Percentiles rank a stretch among this genome's conserved stretches.
These are phyloP conservation scores for Dendropsophus ebraccatus DNA, from an alignment of 2,113 vertebrate species.

Conservation along the genomic window DNA sequence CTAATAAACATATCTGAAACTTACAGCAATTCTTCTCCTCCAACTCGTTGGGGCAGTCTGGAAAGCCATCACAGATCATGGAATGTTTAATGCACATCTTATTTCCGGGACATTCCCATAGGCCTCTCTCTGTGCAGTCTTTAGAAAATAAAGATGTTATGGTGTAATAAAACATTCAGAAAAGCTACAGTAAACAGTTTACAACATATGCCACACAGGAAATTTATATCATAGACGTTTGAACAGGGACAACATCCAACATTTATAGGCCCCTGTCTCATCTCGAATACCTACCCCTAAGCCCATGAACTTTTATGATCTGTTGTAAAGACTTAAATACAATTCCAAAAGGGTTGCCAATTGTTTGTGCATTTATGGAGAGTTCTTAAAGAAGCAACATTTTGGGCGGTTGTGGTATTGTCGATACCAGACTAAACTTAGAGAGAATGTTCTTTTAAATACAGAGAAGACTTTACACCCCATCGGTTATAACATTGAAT, in stretches of 20 bases:
- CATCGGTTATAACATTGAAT: too few species aligned
- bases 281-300: not conserved
- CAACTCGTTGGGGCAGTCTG: conserved; percentile 87
- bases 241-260: not conserved
- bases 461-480: too few species aligned
- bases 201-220: not conserved
- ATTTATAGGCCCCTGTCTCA: not conserved
- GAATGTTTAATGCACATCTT: conserved; percentile 83
- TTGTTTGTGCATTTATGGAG: not conserved
- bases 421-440: too few species aligned
- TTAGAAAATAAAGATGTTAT: not conserved
- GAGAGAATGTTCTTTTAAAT: not conserved
- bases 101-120: conserved; percentile 90
- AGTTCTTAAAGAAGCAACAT: too few species aligned
- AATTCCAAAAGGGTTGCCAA: not conserved
- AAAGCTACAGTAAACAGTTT: not conserved
- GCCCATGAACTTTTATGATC: not conserved
- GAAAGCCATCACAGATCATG: conserved; percentile 94
- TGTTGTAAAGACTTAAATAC: not conserved
- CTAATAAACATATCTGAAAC: conserved; percentile 56
- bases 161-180: not conserved
- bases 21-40: conserved; percentile 97
- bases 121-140: conserved; percentile 90
- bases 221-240: not conserved
- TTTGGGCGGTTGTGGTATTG: too few species aligned